These are phyloP conservation scores for Eilema sororculum DNA, from an alignment of 2,888 invertebrate genomes.

Conservation along the genomic window DNA sequence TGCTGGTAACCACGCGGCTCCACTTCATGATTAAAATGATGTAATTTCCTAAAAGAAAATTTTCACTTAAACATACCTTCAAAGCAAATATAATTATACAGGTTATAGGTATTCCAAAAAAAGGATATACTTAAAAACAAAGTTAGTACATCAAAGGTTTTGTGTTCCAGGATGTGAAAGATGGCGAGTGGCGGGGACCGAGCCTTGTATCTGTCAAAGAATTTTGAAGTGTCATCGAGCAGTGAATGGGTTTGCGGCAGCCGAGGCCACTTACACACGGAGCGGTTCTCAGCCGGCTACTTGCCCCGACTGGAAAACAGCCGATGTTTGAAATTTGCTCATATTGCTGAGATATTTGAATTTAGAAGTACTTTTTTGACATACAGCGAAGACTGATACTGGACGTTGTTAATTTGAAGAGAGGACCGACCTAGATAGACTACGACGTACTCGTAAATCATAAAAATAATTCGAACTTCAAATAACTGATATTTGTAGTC, in stretches of 20 bases:
- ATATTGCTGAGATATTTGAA: conserved; percentile 49
- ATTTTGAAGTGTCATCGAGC: conserved; percentile 79
- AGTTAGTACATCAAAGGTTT: conserved; percentile 51
- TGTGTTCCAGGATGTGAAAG: conserved; percentile 49
- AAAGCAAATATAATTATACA: background rate
- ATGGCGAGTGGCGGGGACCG: conserved; percentile 41
- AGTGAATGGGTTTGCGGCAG: conserved; percentile 66
- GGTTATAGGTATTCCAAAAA: conserved; percentile 10
- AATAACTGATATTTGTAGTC: conserved; percentile 9
- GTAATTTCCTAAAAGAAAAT: background rate
- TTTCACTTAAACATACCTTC: background rate
- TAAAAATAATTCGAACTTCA: background rate
- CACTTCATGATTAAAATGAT: background rate
- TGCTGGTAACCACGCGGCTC: no score
- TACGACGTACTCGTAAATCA: no score
- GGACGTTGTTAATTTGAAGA: background rate
- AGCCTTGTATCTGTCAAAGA: conserved; percentile 78
- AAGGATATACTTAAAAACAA: conserved; percentile 31
- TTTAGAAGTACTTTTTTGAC: conserved; percentile 26
- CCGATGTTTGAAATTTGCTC: conserved; percentile 53
- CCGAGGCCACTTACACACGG: conserved; percentile 80
- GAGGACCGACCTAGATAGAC: background rate
- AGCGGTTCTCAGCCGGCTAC: conserved; percentile 65
- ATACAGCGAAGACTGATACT: background rate
- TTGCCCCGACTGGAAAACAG: conserved; percentile 51